phyloP scores from a whole-genome alignment of 2,888 invertebrate genomes.

The Tetramorium bicarinatum region DNA sequence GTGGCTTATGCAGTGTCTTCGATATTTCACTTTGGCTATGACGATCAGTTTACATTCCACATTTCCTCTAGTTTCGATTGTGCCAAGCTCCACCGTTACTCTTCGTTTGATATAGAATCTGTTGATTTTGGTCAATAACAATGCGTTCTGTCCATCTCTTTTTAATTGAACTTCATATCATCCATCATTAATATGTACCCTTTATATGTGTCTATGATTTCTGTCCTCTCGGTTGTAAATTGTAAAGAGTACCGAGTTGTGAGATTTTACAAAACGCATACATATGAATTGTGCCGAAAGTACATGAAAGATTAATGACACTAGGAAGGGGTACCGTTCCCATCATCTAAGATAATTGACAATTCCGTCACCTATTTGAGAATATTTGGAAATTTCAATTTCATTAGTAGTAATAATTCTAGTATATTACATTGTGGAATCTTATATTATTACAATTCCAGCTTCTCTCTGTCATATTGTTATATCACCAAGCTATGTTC shows the following conservation, averaged over 20 bases:
- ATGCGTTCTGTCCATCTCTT: conserved; percentile 69
- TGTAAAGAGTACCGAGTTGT: background rate
- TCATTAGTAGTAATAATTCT: conserved; percentile 66
- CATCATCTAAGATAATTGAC: conserved; percentile 69
- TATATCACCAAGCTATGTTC: conserved; percentile 77
- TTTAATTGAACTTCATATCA: conserved; percentile 73
- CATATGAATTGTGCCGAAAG: background rate
- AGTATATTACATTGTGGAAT: conserved; percentile 68
- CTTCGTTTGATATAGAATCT: conserved; percentile 71
- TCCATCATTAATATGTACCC: conserved; percentile 68
- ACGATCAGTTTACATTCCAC: conserved; percentile 76
- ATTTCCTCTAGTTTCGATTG: conserved; percentile 68
- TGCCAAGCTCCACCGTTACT: conserved; percentile 61
- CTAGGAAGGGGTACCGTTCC: conserved; percentile 62
- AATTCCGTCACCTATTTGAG: conserved; percentile 60
- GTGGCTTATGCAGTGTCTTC: conserved; percentile 85
- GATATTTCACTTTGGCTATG: conserved; percentile 79
- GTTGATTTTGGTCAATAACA: conserved; percentile 70
- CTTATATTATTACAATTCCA: conserved; percentile 75
- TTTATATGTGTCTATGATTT: conserved; percentile 59
- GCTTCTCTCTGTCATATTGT: conserved; percentile 77
- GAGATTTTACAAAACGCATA: background rate
- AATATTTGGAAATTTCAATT: conserved; percentile 64
- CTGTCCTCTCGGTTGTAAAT: background rate
- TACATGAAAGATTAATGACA: conserved; percentile 47